These are phyloP conservation scores for Anhinga anhinga DNA, from an alignment of 2,113 vertebrate genomes.

Conservation along the genomic window DNA sequence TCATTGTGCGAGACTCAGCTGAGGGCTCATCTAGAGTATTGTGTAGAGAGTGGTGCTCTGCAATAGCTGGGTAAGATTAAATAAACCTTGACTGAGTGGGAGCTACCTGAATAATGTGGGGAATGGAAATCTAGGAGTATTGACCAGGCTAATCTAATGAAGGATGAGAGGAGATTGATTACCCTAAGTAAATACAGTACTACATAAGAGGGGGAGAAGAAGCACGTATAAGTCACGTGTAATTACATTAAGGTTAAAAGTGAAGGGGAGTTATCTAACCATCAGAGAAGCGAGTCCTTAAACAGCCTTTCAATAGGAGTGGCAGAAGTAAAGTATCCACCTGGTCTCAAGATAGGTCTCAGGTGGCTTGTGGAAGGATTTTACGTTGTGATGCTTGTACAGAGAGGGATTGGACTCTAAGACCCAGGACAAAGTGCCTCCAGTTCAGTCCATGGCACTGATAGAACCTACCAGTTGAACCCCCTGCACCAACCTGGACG, in stretches of 20 bases:
- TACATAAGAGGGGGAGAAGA: neutral
- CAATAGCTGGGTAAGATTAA: neutral
- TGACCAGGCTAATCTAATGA: slow-evolving; percentile 50
- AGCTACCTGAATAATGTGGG: neutral
- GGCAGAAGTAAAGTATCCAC: neutral
- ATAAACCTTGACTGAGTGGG: neutral
- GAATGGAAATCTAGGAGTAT: slow-evolving; percentile 32
- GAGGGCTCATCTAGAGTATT: neutral
- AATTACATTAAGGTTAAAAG: slow-evolving; percentile 7
- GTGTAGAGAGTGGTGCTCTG: neutral
- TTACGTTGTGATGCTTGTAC: neutral
- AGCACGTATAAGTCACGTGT: neutral
- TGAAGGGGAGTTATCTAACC: neutral
- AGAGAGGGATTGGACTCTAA: neutral
- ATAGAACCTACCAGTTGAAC: neutral
- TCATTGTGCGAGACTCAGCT: neutral
- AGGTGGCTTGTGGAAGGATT: neutral
- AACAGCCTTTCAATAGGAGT: neutral
- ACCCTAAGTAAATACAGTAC: neutral
- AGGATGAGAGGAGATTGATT: slow-evolving; percentile 32
- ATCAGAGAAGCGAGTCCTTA: neutral
- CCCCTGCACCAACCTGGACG: too few relatives aligned
- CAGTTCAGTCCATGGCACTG: neutral
- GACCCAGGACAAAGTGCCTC: neutral
- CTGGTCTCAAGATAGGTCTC: neutral